A percentile compares a stretch with the other conserved stretches of the same genome.
Evolutionary conservation across 2,888 invertebrate genomes (phyloP).

Genomic region (Seira ritae): DNA sequence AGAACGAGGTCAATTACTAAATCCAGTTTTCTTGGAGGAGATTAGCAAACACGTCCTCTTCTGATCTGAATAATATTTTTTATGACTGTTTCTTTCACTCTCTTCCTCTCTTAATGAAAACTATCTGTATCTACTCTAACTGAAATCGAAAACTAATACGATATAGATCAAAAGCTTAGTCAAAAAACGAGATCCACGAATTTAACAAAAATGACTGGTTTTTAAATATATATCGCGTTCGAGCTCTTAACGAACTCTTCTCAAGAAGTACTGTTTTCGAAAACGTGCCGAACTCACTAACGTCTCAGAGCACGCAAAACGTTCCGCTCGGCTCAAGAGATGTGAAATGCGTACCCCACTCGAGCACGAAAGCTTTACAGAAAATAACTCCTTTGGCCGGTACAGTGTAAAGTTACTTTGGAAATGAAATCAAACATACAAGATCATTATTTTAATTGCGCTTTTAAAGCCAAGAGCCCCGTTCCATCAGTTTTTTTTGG

Average conservation of each 20-base stretch:
- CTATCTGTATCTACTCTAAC: too few relatives aligned
- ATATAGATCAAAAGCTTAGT: neutral
- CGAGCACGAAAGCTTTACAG: too few relatives aligned
- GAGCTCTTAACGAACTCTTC: neutral
- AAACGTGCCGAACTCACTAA: neutral
- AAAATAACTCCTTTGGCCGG: too few relatives aligned
- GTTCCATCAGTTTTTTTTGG: neutral
- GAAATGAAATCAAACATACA: too few relatives aligned
- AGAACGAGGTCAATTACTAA: constrained; percentile 52
- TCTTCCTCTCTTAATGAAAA: too few relatives aligned
- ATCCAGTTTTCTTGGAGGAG: constrained; percentile 55
- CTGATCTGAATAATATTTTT: neutral
- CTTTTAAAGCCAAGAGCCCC: too few relatives aligned
- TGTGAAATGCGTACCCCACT: too few relatives aligned
- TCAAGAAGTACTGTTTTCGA: neutral
- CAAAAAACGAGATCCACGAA: constrained; percentile 6
- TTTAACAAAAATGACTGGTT: constrained; percentile 1
- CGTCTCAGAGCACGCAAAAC: too few relatives aligned
- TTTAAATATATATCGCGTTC: neutral
- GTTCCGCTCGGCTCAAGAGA: too few relatives aligned
- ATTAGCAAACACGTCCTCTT: neutral
- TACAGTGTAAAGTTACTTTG: too few relatives aligned
- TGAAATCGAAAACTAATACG: neutral
- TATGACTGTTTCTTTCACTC: too few relatives aligned
- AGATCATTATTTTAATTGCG: too few relatives aligned